Evolutionary conservation across 64 coral and sea anemone genomes (phyloP), one percentile per base, ranked within the genome.

Genomic region (Dendrophyllia cribrosa): DNA sequence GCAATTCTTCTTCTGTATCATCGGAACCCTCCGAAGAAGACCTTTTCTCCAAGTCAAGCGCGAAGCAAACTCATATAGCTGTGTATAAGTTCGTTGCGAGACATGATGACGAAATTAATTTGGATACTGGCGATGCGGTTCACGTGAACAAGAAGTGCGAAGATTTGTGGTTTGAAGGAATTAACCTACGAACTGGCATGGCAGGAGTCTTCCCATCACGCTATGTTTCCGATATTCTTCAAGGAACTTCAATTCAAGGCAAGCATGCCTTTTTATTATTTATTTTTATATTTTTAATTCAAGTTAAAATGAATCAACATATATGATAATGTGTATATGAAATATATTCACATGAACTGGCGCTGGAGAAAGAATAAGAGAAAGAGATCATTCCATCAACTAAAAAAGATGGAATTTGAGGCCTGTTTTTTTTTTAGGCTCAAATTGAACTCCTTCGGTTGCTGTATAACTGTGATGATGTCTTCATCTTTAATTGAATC

Each of bases 111-210:
- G 97, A 99, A 91, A 77, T 96, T 46, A 71, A 47, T 20, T 91
- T 99, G 44, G 91, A 96, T 6, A 55, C 91, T 9, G 97, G 97
- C 12, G 97, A 99, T 91, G 94, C 97, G 34, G 69, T 99, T 66
- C 74, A 75, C 77, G 91, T 99, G 11, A 62, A 85, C 59, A 95
- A 78, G 71, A 83, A 82, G 26, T 85, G 88, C 58, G 97, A 99
- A 87, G 97, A 99, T 91, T 83, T 95, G 58, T 99, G 97, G 97
- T 99, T 83, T 88, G 94, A 96, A 70, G 97, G 97, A 23, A 87
- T 83, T 14, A 99, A 99, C 71, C 71, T 99, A 60, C 82, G 87
- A 20, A 96, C 94, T n/a, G 94, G 97, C n/a, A 76, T 91, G 65
- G 64, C 67, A n/a, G 97, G 97, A 24, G 74, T 96, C 20, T 99